phyloP scores from a whole-genome alignment of 2,113 vertebrate species.

The Labeo rohita region DNA sequence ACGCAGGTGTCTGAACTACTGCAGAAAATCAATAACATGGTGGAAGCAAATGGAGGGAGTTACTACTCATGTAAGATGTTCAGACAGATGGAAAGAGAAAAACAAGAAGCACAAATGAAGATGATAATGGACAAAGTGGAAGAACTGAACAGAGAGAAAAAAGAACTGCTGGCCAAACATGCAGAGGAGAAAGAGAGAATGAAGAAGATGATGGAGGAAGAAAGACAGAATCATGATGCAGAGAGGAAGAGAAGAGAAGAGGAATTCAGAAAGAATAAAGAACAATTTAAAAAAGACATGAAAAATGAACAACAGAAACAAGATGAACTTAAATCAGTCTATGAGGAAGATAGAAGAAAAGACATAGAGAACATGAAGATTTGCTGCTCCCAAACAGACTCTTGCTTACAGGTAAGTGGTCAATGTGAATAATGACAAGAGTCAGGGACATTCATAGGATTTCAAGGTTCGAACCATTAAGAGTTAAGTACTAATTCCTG shows the following conservation, averaged over 20 bases:
- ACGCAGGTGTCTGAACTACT: constrained; percentile 54
- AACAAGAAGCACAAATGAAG: no score
- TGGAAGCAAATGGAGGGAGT: constrained; percentile 22
- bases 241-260: background rate
- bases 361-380: background rate
- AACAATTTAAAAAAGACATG: background rate
- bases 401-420: background rate
- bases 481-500: background rate
- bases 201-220: background rate
- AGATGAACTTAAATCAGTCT: no score
- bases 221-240: background rate
- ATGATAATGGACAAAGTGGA: no score
- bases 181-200: background rate
- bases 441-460: background rate
- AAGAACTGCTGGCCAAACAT: no score
- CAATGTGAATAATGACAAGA: background rate
- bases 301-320: background rate
- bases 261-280: background rate
- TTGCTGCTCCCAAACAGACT: background rate
- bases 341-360: background rate
- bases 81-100: no score
- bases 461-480: background rate
- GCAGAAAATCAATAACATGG: constrained; percentile 61
- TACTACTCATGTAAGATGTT: constrained; percentile 61
- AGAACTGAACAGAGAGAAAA: no score